Percentiles rank a stretch among this genome's conserved stretches.
phyloP scores from a whole-genome alignment of 2,797 vertebrate species.

The Premnoplex brunnescens region DNA sequence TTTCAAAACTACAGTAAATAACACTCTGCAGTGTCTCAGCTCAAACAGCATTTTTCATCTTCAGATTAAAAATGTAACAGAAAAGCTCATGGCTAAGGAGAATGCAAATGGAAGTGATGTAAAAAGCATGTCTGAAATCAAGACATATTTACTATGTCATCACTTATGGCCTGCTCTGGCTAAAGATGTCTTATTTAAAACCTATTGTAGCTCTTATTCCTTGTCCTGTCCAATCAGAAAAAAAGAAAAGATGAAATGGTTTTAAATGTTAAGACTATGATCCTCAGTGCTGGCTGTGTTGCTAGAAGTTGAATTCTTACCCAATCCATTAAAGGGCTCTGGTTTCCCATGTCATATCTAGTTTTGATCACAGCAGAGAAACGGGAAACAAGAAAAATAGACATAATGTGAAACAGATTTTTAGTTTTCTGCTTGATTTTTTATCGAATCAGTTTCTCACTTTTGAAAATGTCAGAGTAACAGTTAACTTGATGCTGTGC shows the following conservation, averaged over 20 bases:
- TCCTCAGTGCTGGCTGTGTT: not conserved
- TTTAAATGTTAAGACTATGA: constrained; percentile 29
- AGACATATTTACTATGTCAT: not conserved
- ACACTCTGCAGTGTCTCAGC: not conserved
- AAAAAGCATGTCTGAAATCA: not conserved
- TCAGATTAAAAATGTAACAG: not conserved
- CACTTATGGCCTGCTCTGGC: not conserved
- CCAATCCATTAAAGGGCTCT: constrained; percentile 35
- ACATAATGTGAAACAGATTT: constrained; percentile 59
- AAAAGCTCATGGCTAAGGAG: not conserved
- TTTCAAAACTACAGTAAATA: not conserved
- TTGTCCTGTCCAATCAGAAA: not conserved
- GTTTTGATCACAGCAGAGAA: constrained; percentile 50
- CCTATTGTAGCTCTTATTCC: not conserved
- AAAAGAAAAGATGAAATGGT: constrained; percentile 9
- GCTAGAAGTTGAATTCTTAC: constrained; percentile 25
- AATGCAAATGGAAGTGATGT: not conserved
- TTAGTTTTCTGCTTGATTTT: not conserved
- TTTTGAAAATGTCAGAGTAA: not conserved
- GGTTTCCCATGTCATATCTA: constrained; percentile 57
- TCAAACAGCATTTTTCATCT: not conserved
- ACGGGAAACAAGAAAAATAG: constrained; percentile 36
- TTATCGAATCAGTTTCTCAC: not conserved
- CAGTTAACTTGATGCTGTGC: not conserved
- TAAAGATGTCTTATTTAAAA: constrained; percentile 4